Conservation (phyloP, 1,140 invertebrate genomes). For the Aethina tumida region DNA sequence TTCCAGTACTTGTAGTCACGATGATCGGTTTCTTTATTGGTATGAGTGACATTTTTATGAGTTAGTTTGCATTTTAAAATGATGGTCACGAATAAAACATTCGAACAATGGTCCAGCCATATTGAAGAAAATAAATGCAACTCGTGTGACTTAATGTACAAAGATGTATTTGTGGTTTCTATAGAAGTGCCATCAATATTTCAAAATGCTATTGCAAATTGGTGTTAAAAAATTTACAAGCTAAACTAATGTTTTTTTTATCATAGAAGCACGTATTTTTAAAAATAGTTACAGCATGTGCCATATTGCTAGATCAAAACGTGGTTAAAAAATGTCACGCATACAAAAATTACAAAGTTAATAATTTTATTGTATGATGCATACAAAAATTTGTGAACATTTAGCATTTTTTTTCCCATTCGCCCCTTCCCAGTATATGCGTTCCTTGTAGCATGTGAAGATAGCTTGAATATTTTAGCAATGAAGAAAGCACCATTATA, state of each 20-base stretch:
- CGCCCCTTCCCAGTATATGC: constrained; percentile 33
- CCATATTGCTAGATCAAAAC: constrained; percentile 17
- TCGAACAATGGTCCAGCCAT: constrained; percentile 18
- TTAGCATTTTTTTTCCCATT: constrained; percentile 28
- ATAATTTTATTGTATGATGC: constrained; percentile 31
- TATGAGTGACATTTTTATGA: constrained; percentile 31
- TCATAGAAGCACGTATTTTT: constrained; percentile 15
- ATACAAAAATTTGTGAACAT: constrained; percentile 33
- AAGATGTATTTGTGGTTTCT: constrained; percentile 11
- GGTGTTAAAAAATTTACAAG: constrained; percentile 10
- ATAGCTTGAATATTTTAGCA: constrained; percentile 36
- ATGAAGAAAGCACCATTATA: constrained; percentile 36
- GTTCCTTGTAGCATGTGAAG: constrained; percentile 37
- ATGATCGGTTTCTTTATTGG: constrained; percentile 11
- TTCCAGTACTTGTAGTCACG: constrained; percentile 12
- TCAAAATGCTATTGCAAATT: constrained; percentile 12
- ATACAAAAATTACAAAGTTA: constrained; percentile 31
- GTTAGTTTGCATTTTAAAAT: constrained; percentile 10
- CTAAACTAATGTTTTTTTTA: constrained; percentile 6
- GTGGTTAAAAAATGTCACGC: constrained; percentile 33
- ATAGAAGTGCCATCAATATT: constrained; percentile 15
- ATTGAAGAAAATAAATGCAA: constrained; percentile 10
- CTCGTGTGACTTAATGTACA: constrained; percentile 9
- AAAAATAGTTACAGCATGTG: constrained; percentile 17
- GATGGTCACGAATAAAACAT: constrained; percentile 11